A percentile compares a stretch with the other conserved stretches of the same genome.
These are phyloP conservation scores for Meteorus cinctellus DNA, from an alignment of 2,888 invertebrate species.

Conservation along the genomic window DNA sequence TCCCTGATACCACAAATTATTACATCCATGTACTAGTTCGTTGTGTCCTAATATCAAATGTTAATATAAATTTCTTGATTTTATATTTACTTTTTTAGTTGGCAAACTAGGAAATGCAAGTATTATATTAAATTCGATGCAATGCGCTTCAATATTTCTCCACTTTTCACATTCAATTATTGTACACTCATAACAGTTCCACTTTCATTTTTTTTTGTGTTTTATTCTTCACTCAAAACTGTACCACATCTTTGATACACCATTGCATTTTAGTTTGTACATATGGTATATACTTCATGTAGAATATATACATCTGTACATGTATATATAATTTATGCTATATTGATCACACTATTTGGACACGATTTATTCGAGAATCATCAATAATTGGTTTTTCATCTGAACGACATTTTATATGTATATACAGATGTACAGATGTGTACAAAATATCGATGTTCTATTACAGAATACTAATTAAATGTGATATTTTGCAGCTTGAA, in stretches of 20 bases:
- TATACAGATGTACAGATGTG: neutral
- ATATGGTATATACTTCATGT: too few relatives aligned
- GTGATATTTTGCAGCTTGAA: constrained; percentile 82
- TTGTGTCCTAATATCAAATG: neutral
- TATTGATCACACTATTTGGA: constrained; percentile 12
- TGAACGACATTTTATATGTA: neutral
- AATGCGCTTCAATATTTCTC: constrained; percentile 46
- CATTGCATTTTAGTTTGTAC: neutral
- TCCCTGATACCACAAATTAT: neutral
- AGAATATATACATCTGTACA: too few relatives aligned
- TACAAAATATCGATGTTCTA: neutral
- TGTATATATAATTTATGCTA: neutral
- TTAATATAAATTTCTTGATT: constrained; percentile 29
- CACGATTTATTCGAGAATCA: neutral
- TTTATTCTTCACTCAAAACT: neutral
- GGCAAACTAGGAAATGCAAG: constrained; percentile 58
- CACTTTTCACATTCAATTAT: constrained; percentile 25
- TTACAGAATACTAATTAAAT: constrained; percentile 53
- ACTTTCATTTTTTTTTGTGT: neutral
- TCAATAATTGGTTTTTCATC: neutral
- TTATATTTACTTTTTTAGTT: constrained; percentile 51
- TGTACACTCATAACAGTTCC: constrained; percentile 15
- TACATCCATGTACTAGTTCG: neutral
- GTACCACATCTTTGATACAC: neutral
- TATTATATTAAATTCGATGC: constrained; percentile 50